Evolutionary conservation across 2,888 invertebrate genomes (phyloP).

Genomic region (Glyphotaelius pellucidus): DNA sequence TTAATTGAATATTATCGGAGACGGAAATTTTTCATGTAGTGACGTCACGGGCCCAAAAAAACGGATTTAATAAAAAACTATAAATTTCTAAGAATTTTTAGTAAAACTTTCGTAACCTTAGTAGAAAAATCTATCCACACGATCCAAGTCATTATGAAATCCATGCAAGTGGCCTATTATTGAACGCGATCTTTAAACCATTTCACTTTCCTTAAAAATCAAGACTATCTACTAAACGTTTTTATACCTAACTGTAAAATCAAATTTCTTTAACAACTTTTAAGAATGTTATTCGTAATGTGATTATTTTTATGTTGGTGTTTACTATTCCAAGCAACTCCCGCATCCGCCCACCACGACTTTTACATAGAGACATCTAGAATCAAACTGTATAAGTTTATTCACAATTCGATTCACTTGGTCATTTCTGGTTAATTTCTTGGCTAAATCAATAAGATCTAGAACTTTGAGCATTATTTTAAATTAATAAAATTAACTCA

Average conservation of each 20-base stretch:
- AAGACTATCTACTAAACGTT: neutral
- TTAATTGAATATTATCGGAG: too few relatives aligned
- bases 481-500: neutral
- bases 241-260: neutral
- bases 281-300: too few relatives aligned
- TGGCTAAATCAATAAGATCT: neutral
- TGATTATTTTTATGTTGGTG: neutral
- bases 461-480: neutral
- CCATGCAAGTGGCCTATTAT: too few relatives aligned
- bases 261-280: neutral
- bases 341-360: neutral
- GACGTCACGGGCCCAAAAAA: too few relatives aligned
- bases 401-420: neutral
- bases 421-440: neutral
- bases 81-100: too few relatives aligned
- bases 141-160: too few relatives aligned
- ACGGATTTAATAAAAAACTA: too few relatives aligned
- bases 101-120: too few relatives aligned
- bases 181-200: neutral
- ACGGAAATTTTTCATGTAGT: too few relatives aligned
- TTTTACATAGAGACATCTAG: constrained; percentile 1
- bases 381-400: neutral
- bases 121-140: too few relatives aligned
- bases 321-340: neutral
- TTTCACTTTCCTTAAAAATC: neutral